These are phyloP conservation scores for Julus scanicus DNA, from an alignment of 2,888 invertebrate genomes.

Conservation along the genomic window DNA sequence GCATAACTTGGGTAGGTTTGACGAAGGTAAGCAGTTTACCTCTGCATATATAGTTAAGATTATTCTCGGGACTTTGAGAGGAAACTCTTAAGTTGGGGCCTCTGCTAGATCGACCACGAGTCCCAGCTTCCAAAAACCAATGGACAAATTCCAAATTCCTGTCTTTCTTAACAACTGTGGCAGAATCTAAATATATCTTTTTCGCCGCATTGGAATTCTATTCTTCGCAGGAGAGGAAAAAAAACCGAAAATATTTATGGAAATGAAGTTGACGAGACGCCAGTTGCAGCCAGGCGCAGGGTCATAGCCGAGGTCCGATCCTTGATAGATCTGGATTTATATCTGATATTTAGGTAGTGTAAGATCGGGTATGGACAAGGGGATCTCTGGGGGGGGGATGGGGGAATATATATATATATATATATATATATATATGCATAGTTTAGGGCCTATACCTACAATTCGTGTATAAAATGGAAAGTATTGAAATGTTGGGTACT, in stretches of 20 bases:
- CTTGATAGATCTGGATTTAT: neutral
- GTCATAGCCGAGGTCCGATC: neutral
- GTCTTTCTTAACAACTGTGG: neutral
- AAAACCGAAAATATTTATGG: neutral
- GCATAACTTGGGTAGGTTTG: no score
- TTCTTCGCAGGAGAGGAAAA: neutral
- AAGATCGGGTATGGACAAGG: neutral
- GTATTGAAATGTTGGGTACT: no score
- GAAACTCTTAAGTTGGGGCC: no score
- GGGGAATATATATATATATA: no score
- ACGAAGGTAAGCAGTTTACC: no score
- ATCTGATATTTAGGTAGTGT: neutral
- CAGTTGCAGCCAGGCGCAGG: neutral
- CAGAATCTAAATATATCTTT: slow-evolving; percentile 7
- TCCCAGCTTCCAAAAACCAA: no score
- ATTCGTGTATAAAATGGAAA: no score
- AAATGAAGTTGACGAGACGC: neutral
- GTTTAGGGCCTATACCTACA: no score
- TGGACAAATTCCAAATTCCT: slow-evolving; percentile 12
- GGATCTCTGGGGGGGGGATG: no score
- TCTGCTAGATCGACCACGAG: no score
- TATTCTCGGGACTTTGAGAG: no score
- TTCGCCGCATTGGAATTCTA: slow-evolving; percentile 8
- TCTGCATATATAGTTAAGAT: no score
- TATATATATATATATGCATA: neutral